Evolutionary conservation across 2,113 vertebrate genomes (phyloP), one percentile per base, ranked within the genome.

Genomic region (Protobothrops flavoviridis): DNA sequence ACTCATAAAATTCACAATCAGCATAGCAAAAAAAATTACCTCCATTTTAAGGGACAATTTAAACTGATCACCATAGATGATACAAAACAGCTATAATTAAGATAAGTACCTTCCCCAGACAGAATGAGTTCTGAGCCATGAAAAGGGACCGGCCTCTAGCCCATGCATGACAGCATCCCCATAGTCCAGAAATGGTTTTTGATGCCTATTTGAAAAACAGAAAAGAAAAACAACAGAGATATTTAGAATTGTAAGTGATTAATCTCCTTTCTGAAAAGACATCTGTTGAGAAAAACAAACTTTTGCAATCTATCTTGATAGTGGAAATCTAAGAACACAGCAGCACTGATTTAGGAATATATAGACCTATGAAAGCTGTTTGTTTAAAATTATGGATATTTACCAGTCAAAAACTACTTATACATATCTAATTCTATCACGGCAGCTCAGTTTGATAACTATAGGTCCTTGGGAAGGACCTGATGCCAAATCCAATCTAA

Each of bases 111-210:
- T 99, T 97, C 99, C 99, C 98, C 98, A 99, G 11, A 96, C 10
- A 0, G 99, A 98, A 2, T 99, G 97, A 93, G 97, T 98, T 95
- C 98, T 97, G 92, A 99, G 95, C 97, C 98, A 99, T 0, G 98
- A 90, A 0, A 96, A 97, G 23, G 98, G 96, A 86, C 94, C 95
- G 0, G 98, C 98, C 93, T 99, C 99, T 96, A 99, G 98, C 29
- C 98, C 98, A 0, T 98, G 98, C 98, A 99, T 97, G 97, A 99
- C 94, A 0, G 97, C 97, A 17, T 98, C 98, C 5, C 99, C 99
- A 0, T 99, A 99, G 85, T 98, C 98, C 97, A 99, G 86, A 95
- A 98, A 99, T 9, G 98, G 98, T 69, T 98, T 98, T 95, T 98
- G 98, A 94, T 98, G 90, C 94, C 99, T 99, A 94, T 45, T 81